A percentile compares a stretch with the other conserved stretches of the same genome.
Conservation (phyloP, 92 coral and sea anemone genomes). For the Montipora capitata region DNA sequence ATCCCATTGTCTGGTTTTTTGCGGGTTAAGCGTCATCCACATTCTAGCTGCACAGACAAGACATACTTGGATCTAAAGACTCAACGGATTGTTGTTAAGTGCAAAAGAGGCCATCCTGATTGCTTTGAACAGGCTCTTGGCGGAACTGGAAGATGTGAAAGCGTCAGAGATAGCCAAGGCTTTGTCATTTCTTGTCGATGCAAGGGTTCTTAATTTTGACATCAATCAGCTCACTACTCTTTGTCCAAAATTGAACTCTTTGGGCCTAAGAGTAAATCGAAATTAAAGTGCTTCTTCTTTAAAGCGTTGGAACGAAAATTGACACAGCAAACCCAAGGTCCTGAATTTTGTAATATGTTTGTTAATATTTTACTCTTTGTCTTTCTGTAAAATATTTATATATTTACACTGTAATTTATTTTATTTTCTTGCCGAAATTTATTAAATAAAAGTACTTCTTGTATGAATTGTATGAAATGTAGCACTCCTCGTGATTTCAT, state of each 20-base stretch:
- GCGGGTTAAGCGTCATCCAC: neutral
- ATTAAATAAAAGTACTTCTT: too few species aligned
- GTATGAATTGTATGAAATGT: too few species aligned
- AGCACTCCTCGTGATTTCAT: too few species aligned
- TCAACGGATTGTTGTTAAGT: neutral
- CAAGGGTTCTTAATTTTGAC: neutral
- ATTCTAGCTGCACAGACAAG: neutral
- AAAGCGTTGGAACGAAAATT: too few species aligned
- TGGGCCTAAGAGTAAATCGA: neutral
- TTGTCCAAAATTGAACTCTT: neutral
- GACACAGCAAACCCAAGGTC: too few species aligned
- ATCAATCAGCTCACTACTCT: neutral
- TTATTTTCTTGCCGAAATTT: too few species aligned
- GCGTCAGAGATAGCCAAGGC: neutral
- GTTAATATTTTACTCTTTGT: too few species aligned
- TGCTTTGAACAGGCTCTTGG: neutral
- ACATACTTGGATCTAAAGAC: neutral
- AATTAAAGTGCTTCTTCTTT: too few species aligned
- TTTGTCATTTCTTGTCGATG: neutral
- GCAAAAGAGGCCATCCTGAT: neutral
- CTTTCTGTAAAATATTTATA: too few species aligned
- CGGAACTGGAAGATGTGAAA: neutral
- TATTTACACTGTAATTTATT: too few species aligned
- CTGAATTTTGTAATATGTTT: too few species aligned
- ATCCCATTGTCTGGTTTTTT: neutral